These are phyloP conservation scores for Amorpha juglandis DNA, from an alignment of 2,888 invertebrate genomes.

Conservation along the genomic window DNA sequence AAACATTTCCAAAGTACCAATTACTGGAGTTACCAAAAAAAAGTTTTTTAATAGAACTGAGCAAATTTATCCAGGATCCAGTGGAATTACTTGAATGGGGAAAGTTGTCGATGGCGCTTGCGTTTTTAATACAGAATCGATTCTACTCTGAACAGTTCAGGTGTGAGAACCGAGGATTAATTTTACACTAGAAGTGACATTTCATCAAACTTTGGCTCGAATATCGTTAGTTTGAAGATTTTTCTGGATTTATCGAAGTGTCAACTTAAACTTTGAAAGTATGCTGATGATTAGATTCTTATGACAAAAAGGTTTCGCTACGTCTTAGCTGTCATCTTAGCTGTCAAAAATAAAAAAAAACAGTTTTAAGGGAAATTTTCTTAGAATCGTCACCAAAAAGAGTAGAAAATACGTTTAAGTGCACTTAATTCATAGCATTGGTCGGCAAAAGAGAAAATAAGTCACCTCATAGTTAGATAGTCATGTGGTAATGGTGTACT, in stretches of 20 bases:
- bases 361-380: too few species aligned
- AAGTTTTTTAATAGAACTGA: conserved; percentile 58
- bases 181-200: conserved; percentile 18
- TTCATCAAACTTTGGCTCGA: conserved; percentile 27
- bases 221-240: not conserved
- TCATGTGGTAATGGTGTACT: too few species aligned
- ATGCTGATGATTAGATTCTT: not conserved
- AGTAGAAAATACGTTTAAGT: too few species aligned
- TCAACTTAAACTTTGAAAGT: not conserved
- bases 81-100: conserved; percentile 49
- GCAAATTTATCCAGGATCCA: conserved; percentile 47
- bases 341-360: too few species aligned
- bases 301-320: too few species aligned
- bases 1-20: conserved; percentile 48
- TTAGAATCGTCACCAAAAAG: too few species aligned
- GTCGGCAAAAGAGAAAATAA: too few species aligned
- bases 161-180: conserved; percentile 24
- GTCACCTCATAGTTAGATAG: too few species aligned
- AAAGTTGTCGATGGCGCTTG: conserved; percentile 45
- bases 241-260: not conserved
- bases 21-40: conserved; percentile 48
- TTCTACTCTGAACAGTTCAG: conserved; percentile 30
- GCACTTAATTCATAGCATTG: too few species aligned
- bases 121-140: conserved; percentile 42
- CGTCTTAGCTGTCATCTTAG: too few species aligned